These are phyloP conservation scores for Cyprinodon brontotheroides DNA, from an alignment of 2,113 vertebrate genomes.

Conservation along the genomic window DNA sequence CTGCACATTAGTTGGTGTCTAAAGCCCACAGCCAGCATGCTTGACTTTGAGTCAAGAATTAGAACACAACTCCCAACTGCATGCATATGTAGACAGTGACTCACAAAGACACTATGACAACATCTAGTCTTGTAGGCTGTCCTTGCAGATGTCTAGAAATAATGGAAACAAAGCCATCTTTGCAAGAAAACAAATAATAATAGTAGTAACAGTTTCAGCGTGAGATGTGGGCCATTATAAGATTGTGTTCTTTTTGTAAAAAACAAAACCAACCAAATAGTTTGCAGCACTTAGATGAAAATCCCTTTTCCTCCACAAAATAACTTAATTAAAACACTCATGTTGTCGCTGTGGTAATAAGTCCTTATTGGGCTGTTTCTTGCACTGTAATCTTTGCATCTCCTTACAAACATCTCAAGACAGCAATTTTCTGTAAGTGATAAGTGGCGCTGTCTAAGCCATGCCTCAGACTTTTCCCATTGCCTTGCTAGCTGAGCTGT, in stretches of 20 bases:
- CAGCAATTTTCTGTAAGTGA: not conserved
- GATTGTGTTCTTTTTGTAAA: too few relatives aligned
- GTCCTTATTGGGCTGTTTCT: not conserved
- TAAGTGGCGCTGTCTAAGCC: not conserved
- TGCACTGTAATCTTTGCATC: not conserved
- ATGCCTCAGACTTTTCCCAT: not conserved
- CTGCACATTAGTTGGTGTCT: slow-evolving; percentile 16
- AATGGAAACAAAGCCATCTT: not conserved
- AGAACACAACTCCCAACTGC: slow-evolving; percentile 21
- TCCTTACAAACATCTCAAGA: not conserved
- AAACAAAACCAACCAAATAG: too few relatives aligned
- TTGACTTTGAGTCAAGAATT: slow-evolving; percentile 51
- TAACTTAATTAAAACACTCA: not conserved
- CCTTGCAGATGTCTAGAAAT: not conserved
- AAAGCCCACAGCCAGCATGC: slow-evolving; percentile 5
- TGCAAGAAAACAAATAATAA: not conserved
- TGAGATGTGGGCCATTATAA: too few relatives aligned
- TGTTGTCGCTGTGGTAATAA: not conserved
- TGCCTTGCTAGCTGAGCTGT: not conserved
- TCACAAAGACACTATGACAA: slow-evolving; percentile 2
- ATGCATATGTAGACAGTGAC: slow-evolving; percentile 26
- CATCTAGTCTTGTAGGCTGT: not conserved
- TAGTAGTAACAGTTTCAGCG: not conserved
- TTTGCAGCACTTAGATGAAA: not conserved
- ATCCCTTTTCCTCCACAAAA: not conserved